phyloP scores from a whole-genome alignment of 2,888 invertebrate genomes.

The Drosophila tripunctata region DNA sequence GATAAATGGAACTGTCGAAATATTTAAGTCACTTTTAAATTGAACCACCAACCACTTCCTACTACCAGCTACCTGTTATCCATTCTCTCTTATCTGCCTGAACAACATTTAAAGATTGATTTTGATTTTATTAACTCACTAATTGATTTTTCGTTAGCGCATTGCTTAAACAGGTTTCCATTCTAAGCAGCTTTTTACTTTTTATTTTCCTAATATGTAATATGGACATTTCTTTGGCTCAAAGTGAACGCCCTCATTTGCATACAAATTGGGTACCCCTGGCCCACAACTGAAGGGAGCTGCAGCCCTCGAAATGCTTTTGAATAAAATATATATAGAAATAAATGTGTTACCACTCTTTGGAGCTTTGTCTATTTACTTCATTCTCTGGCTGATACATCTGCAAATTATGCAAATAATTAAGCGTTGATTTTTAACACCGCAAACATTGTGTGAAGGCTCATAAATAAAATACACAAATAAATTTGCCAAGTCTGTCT shows the following conservation, averaged over 20 bases:
- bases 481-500: conserved; percentile 36
- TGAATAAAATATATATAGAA: no score
- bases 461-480: conserved; percentile 63
- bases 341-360: conserved; percentile 15
- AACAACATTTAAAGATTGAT: conserved; percentile 30
- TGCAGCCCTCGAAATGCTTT: conserved; percentile 40
- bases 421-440: conserved; percentile 62
- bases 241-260: conserved; percentile 62
- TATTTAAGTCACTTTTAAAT: conserved; percentile 24
- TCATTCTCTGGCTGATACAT: conserved; percentile 62
- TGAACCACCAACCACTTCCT: conserved; percentile 33
- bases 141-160: conserved; percentile 40
- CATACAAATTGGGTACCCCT: conserved; percentile 55
- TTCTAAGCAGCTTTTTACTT: neutral
- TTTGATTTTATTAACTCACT: conserved; percentile 55
- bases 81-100: conserved; percentile 2
- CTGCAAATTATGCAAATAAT: conserved; percentile 71
- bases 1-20: conserved; percentile 33
- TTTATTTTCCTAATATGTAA: neutral
- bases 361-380: conserved; percentile 12
- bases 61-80: conserved; percentile 35
- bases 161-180: conserved; percentile 25
- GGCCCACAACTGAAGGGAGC: no score
- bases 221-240: conserved; percentile 11
- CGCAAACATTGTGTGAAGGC: conserved; percentile 52